Evolutionary conservation across 2,797 vertebrate species (phyloP).

Genomic region (Myotis planiceps): DNA sequence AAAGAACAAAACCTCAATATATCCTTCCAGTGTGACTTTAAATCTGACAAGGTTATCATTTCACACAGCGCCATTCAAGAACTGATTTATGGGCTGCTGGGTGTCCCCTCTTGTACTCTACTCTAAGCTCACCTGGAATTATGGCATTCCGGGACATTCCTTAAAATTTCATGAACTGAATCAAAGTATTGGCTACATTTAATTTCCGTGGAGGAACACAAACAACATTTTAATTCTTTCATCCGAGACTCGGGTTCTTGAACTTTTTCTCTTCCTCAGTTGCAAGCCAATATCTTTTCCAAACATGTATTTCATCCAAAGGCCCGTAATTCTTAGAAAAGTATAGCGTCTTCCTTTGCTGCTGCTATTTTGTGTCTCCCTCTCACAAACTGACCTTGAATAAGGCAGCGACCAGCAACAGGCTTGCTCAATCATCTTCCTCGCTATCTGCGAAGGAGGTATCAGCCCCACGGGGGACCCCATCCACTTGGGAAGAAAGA

Average conservation of each 20-base stretch:
- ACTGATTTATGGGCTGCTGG: constrained; percentile 84
- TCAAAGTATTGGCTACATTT: constrained; percentile 11
- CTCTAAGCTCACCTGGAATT: constrained; percentile 65
- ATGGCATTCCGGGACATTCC: constrained; percentile 59
- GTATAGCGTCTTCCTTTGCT: neutral
- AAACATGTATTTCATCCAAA: neutral
- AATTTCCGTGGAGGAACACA: neutral
- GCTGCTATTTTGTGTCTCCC: neutral
- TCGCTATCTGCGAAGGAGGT: neutral
- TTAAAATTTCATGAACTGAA: constrained; percentile 63
- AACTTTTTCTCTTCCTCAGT: neutral
- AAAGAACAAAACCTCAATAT: constrained; percentile 78
- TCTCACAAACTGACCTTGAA: neutral
- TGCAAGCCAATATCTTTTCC: neutral
- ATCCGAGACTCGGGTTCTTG: neutral
- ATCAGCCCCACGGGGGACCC: neutral
- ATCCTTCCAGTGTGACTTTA: constrained; percentile 86
- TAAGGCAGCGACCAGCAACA: neutral
- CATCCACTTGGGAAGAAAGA: neutral
- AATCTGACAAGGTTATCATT: constrained; percentile 88
- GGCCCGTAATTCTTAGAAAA: neutral
- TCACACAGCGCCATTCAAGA: constrained; percentile 77
- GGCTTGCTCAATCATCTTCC: neutral
- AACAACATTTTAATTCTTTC: neutral
- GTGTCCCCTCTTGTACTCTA: constrained; percentile 27